Base-by-base conservation (phyloP, 2,888 invertebrate genomes). In the Agrypnus murinus region DNA sequence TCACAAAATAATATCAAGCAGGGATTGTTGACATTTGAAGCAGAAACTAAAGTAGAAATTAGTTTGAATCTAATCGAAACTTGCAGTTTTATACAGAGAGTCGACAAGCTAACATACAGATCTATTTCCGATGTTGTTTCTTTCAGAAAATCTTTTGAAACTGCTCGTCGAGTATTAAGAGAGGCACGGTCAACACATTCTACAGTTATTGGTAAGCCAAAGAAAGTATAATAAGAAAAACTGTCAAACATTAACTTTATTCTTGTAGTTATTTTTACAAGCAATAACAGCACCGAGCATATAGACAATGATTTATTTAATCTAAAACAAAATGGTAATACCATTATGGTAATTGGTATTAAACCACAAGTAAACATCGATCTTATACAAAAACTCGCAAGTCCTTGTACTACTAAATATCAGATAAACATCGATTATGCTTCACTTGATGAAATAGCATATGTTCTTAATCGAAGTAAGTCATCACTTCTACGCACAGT, bases 391-490 rank as follows among this genome's bases (percentile, higher is more conserved):
- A 19, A 48, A 25, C 25, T 48, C 7, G 48, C 25, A 6, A 48
- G 48, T n/a, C 7, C 48, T 10, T n/a, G n/a, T 25, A 48, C n/a
- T 9, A 25, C 19, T 9, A 48, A 48, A 48, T 25, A 48, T 31
- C 48, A 48, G 1, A 19, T 17, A 19, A 48, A 48, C 9, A 4
- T 48, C n/a, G n/a, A 48, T n/a, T 25, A 25, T 48, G 10, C n/a
- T 9, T 10, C 8, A 25, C 17, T 55, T 10, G 32, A 55, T 14
- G 15, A 55, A 12, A 15, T 55, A 1, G 38, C 55, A 14, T 55
- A 32, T 14, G n/a, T 34, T 7, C 55, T 55, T 15, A 55, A 55
- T 14, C n/a, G 36, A 55, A 55, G 55, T 55, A 36, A 53, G 14
- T 53, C n/a, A 10, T 1, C 6, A 14, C 6, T 46, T 46, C 9